phyloP scores from a whole-genome alignment of 2,797 vertebrate genomes.

The Spheniscus humboldti region DNA sequence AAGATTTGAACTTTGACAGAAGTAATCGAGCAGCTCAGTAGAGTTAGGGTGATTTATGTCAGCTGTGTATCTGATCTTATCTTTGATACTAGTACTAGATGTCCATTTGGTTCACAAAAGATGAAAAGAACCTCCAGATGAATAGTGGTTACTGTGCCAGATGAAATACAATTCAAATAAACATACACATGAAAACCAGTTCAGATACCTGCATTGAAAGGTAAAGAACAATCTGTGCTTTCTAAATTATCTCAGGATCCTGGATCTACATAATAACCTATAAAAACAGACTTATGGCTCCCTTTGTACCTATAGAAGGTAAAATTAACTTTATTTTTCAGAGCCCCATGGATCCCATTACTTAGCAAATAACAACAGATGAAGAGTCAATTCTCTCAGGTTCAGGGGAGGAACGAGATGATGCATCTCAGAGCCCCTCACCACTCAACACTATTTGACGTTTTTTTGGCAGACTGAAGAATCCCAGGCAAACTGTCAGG shows the following conservation, averaged over 20 bases:
- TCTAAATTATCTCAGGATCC: not conserved
- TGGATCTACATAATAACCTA: not conserved
- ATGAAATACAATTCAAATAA: slow-evolving; percentile 26
- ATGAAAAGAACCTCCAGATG: slow-evolving; percentile 30
- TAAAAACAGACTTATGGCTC: not conserved
- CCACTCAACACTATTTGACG: not conserved
- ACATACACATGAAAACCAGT: not conserved
- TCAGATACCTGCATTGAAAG: not conserved
- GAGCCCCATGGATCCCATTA: not conserved
- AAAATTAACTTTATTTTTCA: not conserved
- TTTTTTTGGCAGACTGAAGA: not conserved
- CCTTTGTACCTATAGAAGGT: not conserved
- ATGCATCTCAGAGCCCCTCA: not conserved
- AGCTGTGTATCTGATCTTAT: not conserved
- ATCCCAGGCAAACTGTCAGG: not conserved
- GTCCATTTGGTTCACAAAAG: slow-evolving; percentile 22
- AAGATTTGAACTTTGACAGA: not conserved
- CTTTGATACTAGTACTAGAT: not conserved
- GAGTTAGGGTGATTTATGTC: not conserved
- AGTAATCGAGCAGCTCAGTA: not conserved
- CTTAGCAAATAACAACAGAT: not conserved
- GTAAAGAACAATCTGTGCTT: slow-evolving; percentile 8
- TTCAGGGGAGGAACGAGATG: not conserved
- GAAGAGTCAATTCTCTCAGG: not conserved
- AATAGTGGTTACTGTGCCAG: slow-evolving; percentile 15